Evolutionary conservation across 2,888 invertebrate species (phyloP), one percentile per base, ranked within the genome.

Genomic region (Chrysotoxum bicinctum): DNA sequence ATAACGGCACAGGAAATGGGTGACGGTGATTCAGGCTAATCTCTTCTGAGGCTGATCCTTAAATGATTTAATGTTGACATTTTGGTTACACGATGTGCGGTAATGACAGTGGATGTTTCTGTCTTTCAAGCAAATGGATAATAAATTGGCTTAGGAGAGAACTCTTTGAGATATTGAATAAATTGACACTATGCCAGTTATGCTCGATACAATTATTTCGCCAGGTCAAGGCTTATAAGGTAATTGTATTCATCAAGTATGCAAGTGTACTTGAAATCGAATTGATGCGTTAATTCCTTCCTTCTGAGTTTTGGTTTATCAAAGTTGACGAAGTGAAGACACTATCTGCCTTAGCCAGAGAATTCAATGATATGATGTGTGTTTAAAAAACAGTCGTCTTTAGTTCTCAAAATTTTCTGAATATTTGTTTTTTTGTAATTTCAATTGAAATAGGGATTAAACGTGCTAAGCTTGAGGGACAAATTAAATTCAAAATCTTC

Each of bases 51-150:
- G 74, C 64, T 80, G 56, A 85, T 76, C 60, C 68, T 69, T 43
- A 85, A 72, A 85, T 81, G 80, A 76, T 69, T 84, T 80, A 75
- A 80, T 68, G 54, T 50, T 70, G 72, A 84, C 66, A 58, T 66
- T 84, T 80, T 72, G 66, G 74, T 78, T 54, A 56, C 73, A 83
- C 68, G 73, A 60, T n/a, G 43, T 74, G 62, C 16, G 64, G 79
- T 58, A 84, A 75, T 72, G 74, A 66, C 80, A 68, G 66, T 75
- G 70, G 72, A 80, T 80, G 58, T 66, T 66, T 35, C 14, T 66
- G 58, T 43, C 74, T 60, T 45, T 64, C 35, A 54, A 32, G 64
- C 43, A 56, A 40, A 66, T 37, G 14, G 64, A 35, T 75, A 72
- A 76, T 72, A 62, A 54, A 80, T 75, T 64, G 32, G 62, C 8